Conservation (phyloP, 53 echinoderm and acorn worm species). For the Crossaster papposus region DNA sequence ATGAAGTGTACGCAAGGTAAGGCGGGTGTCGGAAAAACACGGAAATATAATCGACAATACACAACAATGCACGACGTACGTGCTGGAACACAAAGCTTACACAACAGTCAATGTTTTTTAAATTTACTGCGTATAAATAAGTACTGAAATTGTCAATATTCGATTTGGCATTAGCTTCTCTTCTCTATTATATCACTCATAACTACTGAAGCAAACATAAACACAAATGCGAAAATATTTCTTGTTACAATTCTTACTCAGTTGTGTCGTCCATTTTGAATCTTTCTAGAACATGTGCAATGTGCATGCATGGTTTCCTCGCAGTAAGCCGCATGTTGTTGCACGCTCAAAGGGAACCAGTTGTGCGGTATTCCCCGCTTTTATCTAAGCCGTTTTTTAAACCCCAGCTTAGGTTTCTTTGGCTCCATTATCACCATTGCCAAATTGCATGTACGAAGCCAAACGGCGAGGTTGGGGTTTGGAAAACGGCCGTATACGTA, state of each 20-base stretch:
- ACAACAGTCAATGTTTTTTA: background rate
- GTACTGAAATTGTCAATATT: background rate
- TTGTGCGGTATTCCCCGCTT: no score
- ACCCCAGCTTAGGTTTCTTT: no score
- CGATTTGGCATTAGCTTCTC: background rate
- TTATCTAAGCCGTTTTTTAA: no score
- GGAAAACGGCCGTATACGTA: no score
- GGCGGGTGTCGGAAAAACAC: no score
- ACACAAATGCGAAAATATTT: background rate
- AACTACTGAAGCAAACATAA: background rate
- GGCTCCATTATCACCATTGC: no score
- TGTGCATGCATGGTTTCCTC: background rate
- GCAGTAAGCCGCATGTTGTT: no score
- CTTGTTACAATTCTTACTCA: background rate
- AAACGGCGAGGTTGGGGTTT: no score
- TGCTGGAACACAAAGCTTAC: background rate
- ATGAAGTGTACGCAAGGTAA: no score
- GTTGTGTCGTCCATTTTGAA: conserved; percentile 43
- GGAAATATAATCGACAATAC: no score
- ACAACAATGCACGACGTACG: background rate
- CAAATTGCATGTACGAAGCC: no score
- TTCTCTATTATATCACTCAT: background rate
- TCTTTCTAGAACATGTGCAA: conserved; percentile 42
- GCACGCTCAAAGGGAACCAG: no score
- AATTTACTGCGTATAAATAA: background rate